A percentile compares a stretch with the other conserved stretches of the same genome.
Evolutionary conservation across 2,888 invertebrate genomes (phyloP).

Genomic region (Charanyca ferruginea): DNA sequence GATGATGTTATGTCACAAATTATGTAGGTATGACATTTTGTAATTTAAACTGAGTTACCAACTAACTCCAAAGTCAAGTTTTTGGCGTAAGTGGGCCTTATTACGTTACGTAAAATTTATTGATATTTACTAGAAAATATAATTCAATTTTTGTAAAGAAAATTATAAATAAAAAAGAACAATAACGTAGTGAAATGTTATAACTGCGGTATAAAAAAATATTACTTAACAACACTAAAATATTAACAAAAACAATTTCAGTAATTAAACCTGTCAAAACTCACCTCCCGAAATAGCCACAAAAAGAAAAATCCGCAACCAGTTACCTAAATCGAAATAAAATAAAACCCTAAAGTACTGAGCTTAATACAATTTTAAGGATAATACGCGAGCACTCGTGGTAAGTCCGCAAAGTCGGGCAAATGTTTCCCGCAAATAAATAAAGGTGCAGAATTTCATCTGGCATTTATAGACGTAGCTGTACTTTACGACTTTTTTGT

Average conservation of each 20-base stretch:
- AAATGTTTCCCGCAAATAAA: slow-evolving; percentile 66
- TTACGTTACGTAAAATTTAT: too few relatives aligned
- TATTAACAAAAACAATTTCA: neutral
- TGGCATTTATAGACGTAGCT: slow-evolving; percentile 65
- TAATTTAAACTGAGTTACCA: too few relatives aligned
- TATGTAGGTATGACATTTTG: too few relatives aligned
- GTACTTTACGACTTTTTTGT: slow-evolving; percentile 64
- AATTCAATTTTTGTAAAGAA: too few relatives aligned
- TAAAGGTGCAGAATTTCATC: slow-evolving; percentile 68
- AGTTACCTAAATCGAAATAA: slow-evolving; percentile 47
- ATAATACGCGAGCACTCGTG: slow-evolving; percentile 58
- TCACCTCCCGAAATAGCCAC: too few relatives aligned
- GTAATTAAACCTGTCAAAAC: neutral
- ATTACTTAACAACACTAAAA: neutral
- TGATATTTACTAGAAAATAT: too few relatives aligned
- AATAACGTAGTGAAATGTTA: too few relatives aligned
- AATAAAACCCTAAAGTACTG: slow-evolving; percentile 50
- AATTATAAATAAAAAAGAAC: too few relatives aligned
- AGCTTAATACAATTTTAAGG: slow-evolving; percentile 64
- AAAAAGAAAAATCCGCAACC: slow-evolving; percentile 19
- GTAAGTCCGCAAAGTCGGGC: slow-evolving; percentile 57
- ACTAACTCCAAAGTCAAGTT: too few relatives aligned
- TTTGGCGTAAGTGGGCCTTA: too few relatives aligned
- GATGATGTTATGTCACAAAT: too few relatives aligned
- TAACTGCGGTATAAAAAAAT: neutral